Conservation (phyloP, 2,797 vertebrate genomes). For the Craterocephalus amniculus region DNA sequence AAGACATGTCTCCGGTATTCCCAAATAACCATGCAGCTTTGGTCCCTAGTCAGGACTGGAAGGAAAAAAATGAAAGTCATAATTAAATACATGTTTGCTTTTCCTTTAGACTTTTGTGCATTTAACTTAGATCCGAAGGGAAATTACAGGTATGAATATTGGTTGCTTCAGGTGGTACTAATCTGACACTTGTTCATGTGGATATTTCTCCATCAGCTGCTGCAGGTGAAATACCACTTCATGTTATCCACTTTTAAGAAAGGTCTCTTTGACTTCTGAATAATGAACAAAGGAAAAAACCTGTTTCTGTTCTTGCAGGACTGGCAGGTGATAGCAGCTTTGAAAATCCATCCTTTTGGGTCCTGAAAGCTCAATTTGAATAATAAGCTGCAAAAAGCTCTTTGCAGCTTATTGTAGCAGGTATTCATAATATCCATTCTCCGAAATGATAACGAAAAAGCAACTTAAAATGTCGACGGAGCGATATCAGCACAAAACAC, state of each 20-base stretch:
- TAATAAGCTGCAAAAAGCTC: constrained; percentile 67
- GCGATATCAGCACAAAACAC: constrained; percentile 16
- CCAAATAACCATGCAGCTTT: neutral
- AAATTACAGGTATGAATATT: neutral
- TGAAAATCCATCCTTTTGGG: constrained; percentile 37
- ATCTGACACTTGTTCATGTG: constrained; percentile 16
- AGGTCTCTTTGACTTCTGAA: constrained; percentile 29
- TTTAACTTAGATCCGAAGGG: constrained; percentile 5
- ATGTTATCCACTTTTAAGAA: constrained; percentile 27
- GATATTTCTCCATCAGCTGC: constrained; percentile 25
- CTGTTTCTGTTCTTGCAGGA: constrained; percentile 39
- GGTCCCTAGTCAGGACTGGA: too few relatives aligned
- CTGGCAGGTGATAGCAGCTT: constrained; percentile 40
- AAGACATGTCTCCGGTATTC: neutral
- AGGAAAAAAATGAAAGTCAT: too few relatives aligned
- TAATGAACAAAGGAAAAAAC: constrained; percentile 53
- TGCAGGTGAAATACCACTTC: constrained; percentile 32
- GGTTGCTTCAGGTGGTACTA: constrained; percentile 10
- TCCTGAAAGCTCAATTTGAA: constrained; percentile 73
- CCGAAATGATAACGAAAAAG: constrained; percentile 20
- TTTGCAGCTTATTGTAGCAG: constrained; percentile 40
- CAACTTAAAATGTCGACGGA: constrained; percentile 32
- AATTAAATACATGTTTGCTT: too few relatives aligned
- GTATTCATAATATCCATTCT: constrained; percentile 55
- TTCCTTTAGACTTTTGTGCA: neutral